Percentiles rank a stretch among this genome's conserved stretches.
Conservation (phyloP, 2,113 vertebrate genomes). For the Callopanchax toddi region DNA sequence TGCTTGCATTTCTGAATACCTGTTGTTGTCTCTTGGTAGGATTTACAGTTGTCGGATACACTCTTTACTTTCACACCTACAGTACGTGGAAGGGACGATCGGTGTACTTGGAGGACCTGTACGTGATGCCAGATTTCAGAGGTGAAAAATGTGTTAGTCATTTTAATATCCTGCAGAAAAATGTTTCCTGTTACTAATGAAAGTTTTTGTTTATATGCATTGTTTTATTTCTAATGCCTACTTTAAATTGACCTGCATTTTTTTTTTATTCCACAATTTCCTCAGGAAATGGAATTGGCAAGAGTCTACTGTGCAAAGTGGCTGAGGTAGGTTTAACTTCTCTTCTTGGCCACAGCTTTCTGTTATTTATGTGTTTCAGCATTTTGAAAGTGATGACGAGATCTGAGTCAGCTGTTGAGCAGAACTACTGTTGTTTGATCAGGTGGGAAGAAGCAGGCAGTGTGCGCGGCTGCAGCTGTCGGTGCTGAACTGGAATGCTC, state of each 20-base stretch:
- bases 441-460: slow-evolving; percentile 79
- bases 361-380: no score
- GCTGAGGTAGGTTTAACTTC: slow-evolving; percentile 71
- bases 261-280: not conserved
- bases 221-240: not conserved
- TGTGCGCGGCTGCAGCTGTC: slow-evolving; percentile 82
- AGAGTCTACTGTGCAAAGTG: slow-evolving; percentile 74
- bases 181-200: not conserved
- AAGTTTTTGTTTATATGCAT: not conserved
- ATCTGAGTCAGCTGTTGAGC: not conserved
- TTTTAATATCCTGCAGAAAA: not conserved
- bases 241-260: not conserved
- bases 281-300: slow-evolving; percentile 82
- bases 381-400: not conserved
- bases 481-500: slow-evolving; percentile 84
- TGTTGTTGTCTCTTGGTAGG: slow-evolving; percentile 51
- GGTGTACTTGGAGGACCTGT: slow-evolving; percentile 86
- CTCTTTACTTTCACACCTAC: slow-evolving; percentile 84
- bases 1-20: not conserved
- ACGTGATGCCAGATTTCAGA: slow-evolving; percentile 86
- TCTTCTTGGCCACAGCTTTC: not conserved
- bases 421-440: slow-evolving; percentile 31
- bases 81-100: slow-evolving; percentile 79
- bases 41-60: slow-evolving; percentile 77
- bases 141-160: slow-evolving; percentile 64